phyloP scores from a whole-genome alignment of 2,888 invertebrate species.

The Drosophila limbata region DNA sequence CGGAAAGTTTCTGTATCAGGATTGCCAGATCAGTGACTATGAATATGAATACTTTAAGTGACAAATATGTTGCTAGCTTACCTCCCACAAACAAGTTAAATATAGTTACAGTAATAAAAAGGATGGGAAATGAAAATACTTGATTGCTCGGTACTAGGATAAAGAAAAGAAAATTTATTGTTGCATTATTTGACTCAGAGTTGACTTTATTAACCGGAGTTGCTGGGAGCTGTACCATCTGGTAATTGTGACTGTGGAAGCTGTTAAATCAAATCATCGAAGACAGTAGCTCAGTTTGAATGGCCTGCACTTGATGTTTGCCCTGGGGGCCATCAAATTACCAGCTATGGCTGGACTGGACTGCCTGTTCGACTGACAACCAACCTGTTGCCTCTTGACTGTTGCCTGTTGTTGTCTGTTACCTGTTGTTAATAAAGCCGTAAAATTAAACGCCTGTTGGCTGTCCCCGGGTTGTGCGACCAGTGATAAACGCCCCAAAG shows the following conservation, averaged over 20 bases:
- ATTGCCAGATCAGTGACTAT: too few relatives aligned
- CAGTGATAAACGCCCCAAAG: slow-evolving; percentile 74
- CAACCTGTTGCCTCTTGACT: slow-evolving; percentile 19
- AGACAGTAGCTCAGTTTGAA: slow-evolving; percentile 66
- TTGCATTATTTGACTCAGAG: neutral
- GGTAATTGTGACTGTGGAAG: slow-evolving; percentile 25
- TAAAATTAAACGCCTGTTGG: slow-evolving; percentile 78
- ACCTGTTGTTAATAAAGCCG: slow-evolving; percentile 71
- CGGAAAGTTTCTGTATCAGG: too few relatives aligned
- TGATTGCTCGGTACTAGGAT: neutral
- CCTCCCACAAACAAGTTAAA: too few relatives aligned
- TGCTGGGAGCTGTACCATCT: neutral
- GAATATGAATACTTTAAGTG: too few relatives aligned
- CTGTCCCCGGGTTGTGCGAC: slow-evolving; percentile 34
- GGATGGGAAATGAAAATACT: neutral
- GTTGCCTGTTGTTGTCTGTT: slow-evolving; percentile 26
- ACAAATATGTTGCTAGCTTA: too few relatives aligned
- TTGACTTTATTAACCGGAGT: neutral
- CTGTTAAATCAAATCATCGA: slow-evolving; percentile 54
- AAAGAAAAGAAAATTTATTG: too few relatives aligned
- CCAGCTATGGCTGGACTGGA: slow-evolving; percentile 37
- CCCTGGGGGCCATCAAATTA: slow-evolving; percentile 71
- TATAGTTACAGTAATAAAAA: too few relatives aligned
- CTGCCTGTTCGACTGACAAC: slow-evolving; percentile 17
- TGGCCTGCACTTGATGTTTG: slow-evolving; percentile 54